Percentiles rank a stretch among this genome's conserved stretches.
These are phyloP conservation scores for Silurus glanis DNA, from an alignment of 2,113 vertebrate genomes.

Conservation along the genomic window DNA sequence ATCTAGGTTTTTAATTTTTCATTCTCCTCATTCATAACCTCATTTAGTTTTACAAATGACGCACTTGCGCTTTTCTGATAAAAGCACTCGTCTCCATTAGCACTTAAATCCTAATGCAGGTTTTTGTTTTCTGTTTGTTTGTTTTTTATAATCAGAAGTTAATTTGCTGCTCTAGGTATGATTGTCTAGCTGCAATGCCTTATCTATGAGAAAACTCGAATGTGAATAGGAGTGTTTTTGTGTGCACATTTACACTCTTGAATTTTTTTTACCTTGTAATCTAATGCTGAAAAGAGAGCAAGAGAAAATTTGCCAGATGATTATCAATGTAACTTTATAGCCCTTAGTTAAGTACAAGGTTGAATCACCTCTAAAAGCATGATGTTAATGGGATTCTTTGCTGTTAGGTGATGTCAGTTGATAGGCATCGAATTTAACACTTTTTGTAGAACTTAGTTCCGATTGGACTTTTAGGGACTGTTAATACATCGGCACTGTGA, in stretches of 20 bases:
- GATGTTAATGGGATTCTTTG: not conserved
- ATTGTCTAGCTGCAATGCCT: not conserved
- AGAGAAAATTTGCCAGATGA: not conserved
- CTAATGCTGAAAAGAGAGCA: not conserved
- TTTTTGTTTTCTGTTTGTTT: not conserved
- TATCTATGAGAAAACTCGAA: not conserved
- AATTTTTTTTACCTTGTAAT: not conserved
- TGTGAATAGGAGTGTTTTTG: not conserved
- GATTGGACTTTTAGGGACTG: slow-evolving; percentile 21
- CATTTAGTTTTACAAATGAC: slow-evolving; percentile 26
- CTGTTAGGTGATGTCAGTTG: not conserved
- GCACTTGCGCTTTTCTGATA: slow-evolving; percentile 5
- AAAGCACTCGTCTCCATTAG: slow-evolving; percentile 15
- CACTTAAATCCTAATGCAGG: slow-evolving; percentile 11
- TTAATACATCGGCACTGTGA: not conserved
- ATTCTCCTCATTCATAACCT: slow-evolving; percentile 38
- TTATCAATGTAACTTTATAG: not conserved
- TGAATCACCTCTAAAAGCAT: not conserved
- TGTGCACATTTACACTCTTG: not conserved
- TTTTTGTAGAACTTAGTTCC: slow-evolving; percentile 16
- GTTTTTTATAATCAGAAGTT: not conserved
- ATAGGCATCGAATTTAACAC: not conserved
- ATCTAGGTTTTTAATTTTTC: slow-evolving; percentile 9
- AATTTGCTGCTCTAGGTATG: not conserved
- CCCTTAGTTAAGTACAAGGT: not conserved